Conservation (phyloP, 2,888 invertebrate species). For the Euproctis similis region DNA sequence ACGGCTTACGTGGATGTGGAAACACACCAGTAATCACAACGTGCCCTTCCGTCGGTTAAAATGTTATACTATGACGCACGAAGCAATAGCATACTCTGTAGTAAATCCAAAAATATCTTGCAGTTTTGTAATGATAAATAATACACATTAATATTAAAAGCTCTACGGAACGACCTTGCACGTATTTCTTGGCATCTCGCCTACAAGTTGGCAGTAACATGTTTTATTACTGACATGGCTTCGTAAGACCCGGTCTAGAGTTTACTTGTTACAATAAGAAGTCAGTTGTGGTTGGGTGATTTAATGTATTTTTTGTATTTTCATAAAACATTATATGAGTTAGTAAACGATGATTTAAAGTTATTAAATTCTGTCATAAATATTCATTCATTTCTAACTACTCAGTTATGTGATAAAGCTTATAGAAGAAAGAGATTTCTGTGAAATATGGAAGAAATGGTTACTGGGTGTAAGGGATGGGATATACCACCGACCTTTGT, state of each 20-base stretch:
- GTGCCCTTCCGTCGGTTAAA: conserved; percentile 70
- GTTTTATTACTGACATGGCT: conserved; percentile 11
- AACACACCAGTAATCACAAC: conserved; percentile 49
- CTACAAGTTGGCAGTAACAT: conserved; percentile 25
- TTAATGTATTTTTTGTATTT: no score
- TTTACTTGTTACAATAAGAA: conserved; percentile 7
- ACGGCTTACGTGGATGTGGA: conserved; percentile 44
- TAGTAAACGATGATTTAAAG: no score
- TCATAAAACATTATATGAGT: no score
- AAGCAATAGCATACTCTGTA: conserved; percentile 45
- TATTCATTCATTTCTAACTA: no score
- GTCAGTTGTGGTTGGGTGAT: conserved; percentile 6
- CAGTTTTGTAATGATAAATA: conserved; percentile 68
- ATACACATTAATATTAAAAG: no score
- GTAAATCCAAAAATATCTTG: conserved; percentile 61
- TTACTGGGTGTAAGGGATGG: no score
- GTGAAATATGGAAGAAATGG: no score
- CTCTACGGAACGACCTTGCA: conserved; percentile 66
- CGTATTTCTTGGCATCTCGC: conserved; percentile 55
- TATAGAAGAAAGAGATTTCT: no score
- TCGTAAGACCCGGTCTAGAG: no score
- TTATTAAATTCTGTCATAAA: no score
- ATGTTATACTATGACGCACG: conserved; percentile 64
- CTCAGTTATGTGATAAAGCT: no score
- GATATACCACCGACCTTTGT: no score